Base-by-base conservation (phyloP, 1,140 invertebrate genomes). In the Cheumatopsyche charites region DNA sequence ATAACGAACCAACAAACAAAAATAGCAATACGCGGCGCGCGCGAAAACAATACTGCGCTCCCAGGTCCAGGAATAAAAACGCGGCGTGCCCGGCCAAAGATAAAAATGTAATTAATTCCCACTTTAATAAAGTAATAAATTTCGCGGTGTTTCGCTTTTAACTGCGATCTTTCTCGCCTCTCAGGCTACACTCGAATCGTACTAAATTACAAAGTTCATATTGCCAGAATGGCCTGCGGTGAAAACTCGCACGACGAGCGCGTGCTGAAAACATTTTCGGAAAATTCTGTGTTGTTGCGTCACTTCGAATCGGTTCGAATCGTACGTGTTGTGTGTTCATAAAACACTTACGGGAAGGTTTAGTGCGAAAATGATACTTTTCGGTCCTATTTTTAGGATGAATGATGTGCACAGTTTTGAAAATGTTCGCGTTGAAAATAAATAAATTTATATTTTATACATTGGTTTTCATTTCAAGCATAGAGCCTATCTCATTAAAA, bases 91-190 rank as follows among this genome's bases (percentile, higher is more conserved):
- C 15, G 67, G 67, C 67, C 21, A 61, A 62, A 70, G 68, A 70
- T 70, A 70, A 70, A 70, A 70, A 70, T 62, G 68, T 70, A 70
- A 70, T 70, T 70, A 70, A 70, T 70, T 70, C 55, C 49, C 49
- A 70, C 68, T 70, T 70, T 70, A 70, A 70, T 70, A 70, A 70
- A 70, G 68, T 62, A 61, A 70, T 70, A 70, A 70, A 70, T 70
- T 70, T 45, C 43, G n/a, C 23, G 23, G 19, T 29, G 29, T 29
- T 63, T 63, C 23, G 55, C 55, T 58, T 58, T 63, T 63, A n/a
- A n/a, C 36, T 25, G 68, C 68, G 68, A 58, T 29, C 49, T 36
- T 9, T 45, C 67, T n/a, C n/a, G n/a, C n/a, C n/a, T n/a, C n/a
- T n/a, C n/a, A n/a, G n/a, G 67, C 62, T 70, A 61, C 29, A 36